Evolutionary conservation across 2,797 vertebrate species (phyloP).

Genomic region (Peromyscus eremicus): DNA sequence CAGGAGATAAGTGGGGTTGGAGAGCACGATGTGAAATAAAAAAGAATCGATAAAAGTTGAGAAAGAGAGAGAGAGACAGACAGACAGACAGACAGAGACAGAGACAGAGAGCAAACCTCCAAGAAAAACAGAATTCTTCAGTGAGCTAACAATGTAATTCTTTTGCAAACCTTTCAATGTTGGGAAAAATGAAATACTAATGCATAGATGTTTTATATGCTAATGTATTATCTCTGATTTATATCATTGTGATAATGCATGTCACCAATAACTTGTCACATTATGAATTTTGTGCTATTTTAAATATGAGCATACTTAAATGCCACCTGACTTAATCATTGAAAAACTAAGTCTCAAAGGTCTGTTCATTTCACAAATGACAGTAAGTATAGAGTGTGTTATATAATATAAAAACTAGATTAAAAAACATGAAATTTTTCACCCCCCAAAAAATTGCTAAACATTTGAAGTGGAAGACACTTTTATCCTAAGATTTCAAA

Average conservation of each 20-base stretch:
- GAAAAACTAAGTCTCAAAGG: neutral
- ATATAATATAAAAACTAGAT: neutral
- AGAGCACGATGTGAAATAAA: neutral
- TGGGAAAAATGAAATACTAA: neutral
- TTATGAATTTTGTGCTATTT: neutral
- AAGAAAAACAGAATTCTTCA: neutral
- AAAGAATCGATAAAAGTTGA: neutral
- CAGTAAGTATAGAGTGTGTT: neutral
- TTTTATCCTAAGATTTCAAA: neutral
- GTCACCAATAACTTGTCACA: neutral
- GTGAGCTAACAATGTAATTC: neutral
- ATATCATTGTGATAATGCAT: neutral
- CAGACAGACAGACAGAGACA: no score
- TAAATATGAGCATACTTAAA: neutral
- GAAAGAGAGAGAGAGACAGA: neutral
- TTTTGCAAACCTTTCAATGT: slow-evolving; percentile 18
- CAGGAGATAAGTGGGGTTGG: neutral
- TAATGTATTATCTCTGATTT: slow-evolving; percentile 30
- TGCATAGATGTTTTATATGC: neutral
- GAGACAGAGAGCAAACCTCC: neutral
- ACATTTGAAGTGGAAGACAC: neutral
- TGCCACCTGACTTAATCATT: neutral
- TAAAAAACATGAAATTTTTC: neutral
- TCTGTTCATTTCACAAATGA: neutral
- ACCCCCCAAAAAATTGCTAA: neutral